phyloP scores from a whole-genome alignment of 2,888 invertebrate genomes.

The Steromphala cineraria region DNA sequence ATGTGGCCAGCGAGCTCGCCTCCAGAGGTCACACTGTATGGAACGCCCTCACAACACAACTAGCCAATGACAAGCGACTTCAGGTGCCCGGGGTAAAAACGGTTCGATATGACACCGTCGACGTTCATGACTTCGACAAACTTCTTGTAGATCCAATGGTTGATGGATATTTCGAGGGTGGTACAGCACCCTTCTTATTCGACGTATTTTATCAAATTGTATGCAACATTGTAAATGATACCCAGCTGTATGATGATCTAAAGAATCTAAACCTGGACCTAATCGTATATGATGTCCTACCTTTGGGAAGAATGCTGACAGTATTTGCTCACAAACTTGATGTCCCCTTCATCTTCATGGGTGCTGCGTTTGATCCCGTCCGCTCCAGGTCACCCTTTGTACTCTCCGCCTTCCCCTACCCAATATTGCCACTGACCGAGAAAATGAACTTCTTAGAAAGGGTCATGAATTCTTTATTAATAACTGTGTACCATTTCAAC shows the following conservation, averaged over 20 bases:
- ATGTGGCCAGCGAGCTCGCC: not conserved
- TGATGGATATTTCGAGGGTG: not conserved
- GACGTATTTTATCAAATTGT: too few relatives aligned
- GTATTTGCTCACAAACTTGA: constrained; percentile 31
- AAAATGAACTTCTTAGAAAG: constrained; percentile 22
- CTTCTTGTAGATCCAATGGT: too few relatives aligned
- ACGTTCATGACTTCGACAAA: too few relatives aligned
- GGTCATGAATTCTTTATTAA: not conserved
- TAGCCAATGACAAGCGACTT: too few relatives aligned
- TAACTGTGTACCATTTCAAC: not conserved
- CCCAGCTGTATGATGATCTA: too few relatives aligned
- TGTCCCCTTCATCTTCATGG: constrained; percentile 31
- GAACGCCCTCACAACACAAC: too few relatives aligned
- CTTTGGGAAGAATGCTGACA: not conserved
- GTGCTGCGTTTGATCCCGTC: not conserved
- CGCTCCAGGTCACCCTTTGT: not conserved
- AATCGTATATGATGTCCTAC: constrained; percentile 28
- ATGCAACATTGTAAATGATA: too few relatives aligned
- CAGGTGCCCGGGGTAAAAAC: too few relatives aligned
- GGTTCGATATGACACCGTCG: too few relatives aligned
- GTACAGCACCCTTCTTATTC: too few relatives aligned
- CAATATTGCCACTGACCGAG: not conserved
- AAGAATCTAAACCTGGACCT: constrained; percentile 28
- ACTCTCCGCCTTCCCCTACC: not conserved
- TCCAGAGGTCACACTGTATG: too few relatives aligned